Evolutionary conservation across 2,888 invertebrate species (phyloP), one percentile per base, ranked within the genome.

Genomic region (Adelphocoris suturalis): DNA sequence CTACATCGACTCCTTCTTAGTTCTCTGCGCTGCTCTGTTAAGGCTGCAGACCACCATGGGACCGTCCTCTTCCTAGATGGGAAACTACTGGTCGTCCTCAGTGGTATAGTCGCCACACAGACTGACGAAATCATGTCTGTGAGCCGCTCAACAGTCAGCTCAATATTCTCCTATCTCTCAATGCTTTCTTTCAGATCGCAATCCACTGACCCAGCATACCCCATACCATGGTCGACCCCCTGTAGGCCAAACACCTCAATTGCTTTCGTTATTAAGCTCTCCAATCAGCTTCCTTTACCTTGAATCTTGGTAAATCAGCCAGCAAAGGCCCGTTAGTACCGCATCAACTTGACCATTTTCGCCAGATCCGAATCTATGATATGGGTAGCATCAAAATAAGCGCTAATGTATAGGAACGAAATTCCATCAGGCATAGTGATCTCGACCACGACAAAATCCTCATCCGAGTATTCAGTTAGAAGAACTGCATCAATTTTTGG

Each of bases 21-120:
- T 37, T 76, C 68, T 46, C 47, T 87, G 4, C 87, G 61, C 9
- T 46, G 46, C 5, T 14, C 14, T n/a, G 57, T n/a, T 48, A 9
- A 87, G 68, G 9, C 46, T 19, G 12, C 47, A 5, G 61, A 76
- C 87, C 87, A 87, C 75, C 76, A 87, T 16, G 28, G 57, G 9
- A 76, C 87, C 76, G 75, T 68, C 23, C 37, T 87, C 76, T 16
- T 55, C 48, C 7, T 48, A 13, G 48, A 48, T 7, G 11, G 13
- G 16, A 14, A 5, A 13, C 1, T 16, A 3, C 16, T 13, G 52
- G 48, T 48, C 48, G 9, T 48, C 13, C 48, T 48, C 48, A 48
- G 9, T 48, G 48, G 48, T 13, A 48, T 48, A 7, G 48, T 11
- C 13, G 48, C 48, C 48, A 11, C n/a, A 52, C 52, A 52, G 5